phyloP scores from a whole-genome alignment of 2,113 vertebrate species.

The Dicaeum eximium region DNA sequence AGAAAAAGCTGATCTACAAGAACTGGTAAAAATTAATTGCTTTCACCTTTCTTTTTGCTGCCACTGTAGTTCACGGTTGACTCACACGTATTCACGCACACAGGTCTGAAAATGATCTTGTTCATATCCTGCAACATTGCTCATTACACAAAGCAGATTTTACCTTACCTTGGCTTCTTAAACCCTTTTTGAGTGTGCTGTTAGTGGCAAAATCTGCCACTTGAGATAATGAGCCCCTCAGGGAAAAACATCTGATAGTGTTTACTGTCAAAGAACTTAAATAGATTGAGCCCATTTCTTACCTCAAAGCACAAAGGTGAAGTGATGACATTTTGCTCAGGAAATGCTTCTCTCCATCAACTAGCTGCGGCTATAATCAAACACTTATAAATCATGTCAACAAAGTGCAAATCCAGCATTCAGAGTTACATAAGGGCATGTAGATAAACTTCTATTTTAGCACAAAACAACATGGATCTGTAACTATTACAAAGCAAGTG shows the following conservation, averaged over 20 bases:
- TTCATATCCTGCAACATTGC: background rate
- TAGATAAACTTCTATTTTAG: background rate
- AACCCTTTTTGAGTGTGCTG: background rate
- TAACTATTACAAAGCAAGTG: background rate
- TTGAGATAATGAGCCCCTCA: background rate
- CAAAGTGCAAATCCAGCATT: background rate
- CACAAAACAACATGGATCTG: background rate
- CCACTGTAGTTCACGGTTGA: background rate
- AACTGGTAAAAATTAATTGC: background rate
- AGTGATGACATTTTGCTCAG: background rate
- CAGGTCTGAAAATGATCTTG: background rate
- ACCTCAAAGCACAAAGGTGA: background rate
- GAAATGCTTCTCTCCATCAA: background rate
- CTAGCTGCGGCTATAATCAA: background rate
- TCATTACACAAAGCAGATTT: background rate
- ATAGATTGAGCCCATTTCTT: background rate
- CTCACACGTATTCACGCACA: accelerated
- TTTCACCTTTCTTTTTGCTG: background rate
- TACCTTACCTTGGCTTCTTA: background rate
- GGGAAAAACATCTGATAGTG: background rate
- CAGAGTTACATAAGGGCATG: background rate
- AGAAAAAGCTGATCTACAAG: background rate
- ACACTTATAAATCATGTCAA: background rate
- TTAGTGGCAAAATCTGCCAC: background rate
- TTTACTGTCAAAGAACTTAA: background rate